Evolutionary conservation across 2,888 invertebrate genomes (phyloP).

Genomic region (Cerastoderma edule): DNA sequence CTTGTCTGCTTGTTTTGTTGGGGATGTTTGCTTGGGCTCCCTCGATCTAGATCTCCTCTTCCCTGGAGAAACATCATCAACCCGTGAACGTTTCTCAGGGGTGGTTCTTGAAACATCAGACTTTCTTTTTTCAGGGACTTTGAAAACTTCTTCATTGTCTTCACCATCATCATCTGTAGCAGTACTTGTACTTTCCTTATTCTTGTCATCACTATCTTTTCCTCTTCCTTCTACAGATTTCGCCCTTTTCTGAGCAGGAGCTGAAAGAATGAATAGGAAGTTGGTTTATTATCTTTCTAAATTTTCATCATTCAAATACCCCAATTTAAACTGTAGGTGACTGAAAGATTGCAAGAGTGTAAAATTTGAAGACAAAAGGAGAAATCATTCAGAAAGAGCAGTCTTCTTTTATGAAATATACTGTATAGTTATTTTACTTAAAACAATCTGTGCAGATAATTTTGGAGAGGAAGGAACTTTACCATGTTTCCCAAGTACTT

Average conservation of each 20-base stretch:
- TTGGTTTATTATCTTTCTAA: too few relatives aligned
- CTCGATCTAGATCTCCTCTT: slow-evolving; percentile 3
- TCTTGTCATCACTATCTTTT: neutral
- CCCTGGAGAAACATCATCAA: slow-evolving; percentile 3
- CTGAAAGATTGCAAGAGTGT: too few relatives aligned
- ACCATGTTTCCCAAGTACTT: too few relatives aligned
- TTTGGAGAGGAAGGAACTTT: too few relatives aligned
- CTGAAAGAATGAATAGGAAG: slow-evolving; percentile 9
- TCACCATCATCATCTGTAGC: neutral
- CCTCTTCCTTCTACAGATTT: neutral
- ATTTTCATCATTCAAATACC: too few relatives aligned
- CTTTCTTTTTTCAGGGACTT: slow-evolving; percentile 10
- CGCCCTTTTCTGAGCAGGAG: neutral
- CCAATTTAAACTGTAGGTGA: too few relatives aligned
- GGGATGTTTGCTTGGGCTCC: neutral
- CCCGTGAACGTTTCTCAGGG: slow-evolving; percentile 9
- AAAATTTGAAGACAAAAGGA: neutral
- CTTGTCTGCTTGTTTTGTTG: slow-evolving; percentile 10
- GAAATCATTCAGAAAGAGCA: neutral
- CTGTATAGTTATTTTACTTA: neutral
- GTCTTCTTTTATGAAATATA: neutral
- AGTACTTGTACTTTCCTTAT: neutral
- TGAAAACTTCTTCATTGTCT: neutral
- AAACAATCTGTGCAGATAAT: neutral
- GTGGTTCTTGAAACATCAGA: slow-evolving; percentile 10